These are phyloP conservation scores for Eupithecia subfuscata DNA, from an alignment of 2,888 invertebrate species.

Conservation along the genomic window DNA sequence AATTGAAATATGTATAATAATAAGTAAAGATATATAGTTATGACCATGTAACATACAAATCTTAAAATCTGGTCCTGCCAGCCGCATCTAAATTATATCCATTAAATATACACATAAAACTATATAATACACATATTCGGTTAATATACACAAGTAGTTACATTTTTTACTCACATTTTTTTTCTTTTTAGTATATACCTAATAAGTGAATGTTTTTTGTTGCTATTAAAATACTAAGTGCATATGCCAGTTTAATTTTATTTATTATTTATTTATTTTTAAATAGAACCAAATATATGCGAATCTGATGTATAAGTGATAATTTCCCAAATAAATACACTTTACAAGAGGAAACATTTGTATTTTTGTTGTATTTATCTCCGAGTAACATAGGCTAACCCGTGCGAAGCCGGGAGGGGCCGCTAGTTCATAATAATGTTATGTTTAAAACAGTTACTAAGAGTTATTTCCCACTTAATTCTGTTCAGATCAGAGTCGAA, in stretches of 20 bases:
- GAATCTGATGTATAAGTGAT: neutral
- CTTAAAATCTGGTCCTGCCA: constrained; percentile 65
- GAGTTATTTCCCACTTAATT: neutral
- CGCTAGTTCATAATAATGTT: neutral
- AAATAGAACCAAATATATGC: neutral
- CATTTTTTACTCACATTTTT: constrained; percentile 35
- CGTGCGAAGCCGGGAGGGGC: too few species aligned
- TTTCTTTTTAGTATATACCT: constrained; percentile 23
- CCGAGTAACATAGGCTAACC: too few species aligned
- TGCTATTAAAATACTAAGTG: constrained; percentile 31
- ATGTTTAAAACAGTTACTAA: neutral
- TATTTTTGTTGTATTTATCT: too few species aligned
- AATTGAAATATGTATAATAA: neutral
- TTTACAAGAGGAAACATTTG: too few species aligned
- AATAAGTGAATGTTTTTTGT: constrained; percentile 38
- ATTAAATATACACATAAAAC: constrained; percentile 65
- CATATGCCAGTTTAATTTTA: constrained; percentile 36
- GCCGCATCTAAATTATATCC: constrained; percentile 49
- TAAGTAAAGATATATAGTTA: constrained; percentile 1
- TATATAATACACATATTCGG: constrained; percentile 70
- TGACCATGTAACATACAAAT: constrained; percentile 23
- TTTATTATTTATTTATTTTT: neutral
- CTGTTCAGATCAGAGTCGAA: neutral
- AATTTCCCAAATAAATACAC: neutral
- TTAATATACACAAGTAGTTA: constrained; percentile 55